Evolutionary conservation across 1,140 invertebrate species (phyloP).

Genomic region (Aphaenogaster rudis): DNA sequence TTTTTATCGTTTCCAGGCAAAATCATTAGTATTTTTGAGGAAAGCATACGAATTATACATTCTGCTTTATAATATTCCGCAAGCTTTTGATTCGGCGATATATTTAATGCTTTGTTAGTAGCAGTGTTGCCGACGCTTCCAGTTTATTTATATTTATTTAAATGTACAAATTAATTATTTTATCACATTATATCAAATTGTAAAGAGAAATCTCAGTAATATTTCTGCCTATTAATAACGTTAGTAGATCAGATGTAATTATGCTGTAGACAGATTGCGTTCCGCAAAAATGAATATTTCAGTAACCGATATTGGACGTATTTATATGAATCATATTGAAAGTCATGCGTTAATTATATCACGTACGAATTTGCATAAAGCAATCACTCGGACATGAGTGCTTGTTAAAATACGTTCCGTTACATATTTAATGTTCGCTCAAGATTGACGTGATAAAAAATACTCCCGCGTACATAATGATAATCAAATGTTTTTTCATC

Average conservation of each 20-base stretch:
- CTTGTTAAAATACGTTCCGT: slow-evolving; percentile 7
- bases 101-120: background rate
- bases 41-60: too few relatives aligned
- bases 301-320: background rate
- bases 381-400: slow-evolving; percentile 18
- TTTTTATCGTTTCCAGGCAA: too few relatives aligned
- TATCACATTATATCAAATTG: background rate
- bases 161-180: slow-evolving; percentile 21
- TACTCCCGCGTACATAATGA: background rate
- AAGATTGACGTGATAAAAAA: slow-evolving; percentile 2
- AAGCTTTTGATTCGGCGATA: background rate
- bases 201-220: slow-evolving; percentile 21
- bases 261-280: background rate
- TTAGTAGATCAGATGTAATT: slow-evolving; percentile 1
- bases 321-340: slow-evolving; percentile 34
- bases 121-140: background rate
- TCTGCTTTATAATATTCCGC: background rate
- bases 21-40: too few relatives aligned
- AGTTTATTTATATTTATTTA: background rate
- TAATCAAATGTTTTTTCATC: slow-evolving; percentile 41
- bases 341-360: slow-evolving; percentile 46
- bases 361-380: slow-evolving; percentile 38
- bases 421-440: slow-evolving; percentile 13
- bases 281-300: slow-evolving; percentile 30
- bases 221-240: background rate